Base-by-base conservation (phyloP, 2,797 vertebrate species). In the Ispidina picta region DNA sequence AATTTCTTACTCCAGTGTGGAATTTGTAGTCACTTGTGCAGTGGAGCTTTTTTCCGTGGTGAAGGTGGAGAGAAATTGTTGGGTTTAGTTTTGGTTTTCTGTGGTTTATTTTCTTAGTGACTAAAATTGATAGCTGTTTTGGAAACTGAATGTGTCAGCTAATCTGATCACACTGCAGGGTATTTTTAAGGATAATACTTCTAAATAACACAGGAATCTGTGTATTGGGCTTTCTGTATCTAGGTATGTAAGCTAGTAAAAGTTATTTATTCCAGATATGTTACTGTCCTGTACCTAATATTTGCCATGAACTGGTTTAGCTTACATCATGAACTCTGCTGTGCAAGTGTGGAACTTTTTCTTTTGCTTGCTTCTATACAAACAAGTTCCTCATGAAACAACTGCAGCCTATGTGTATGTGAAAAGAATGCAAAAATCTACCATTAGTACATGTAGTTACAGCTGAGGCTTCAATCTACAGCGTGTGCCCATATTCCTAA, bases 81-180 rank as follows among this genome's bases (percentile, higher is more conserved):
- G 17, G 68, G 75, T 74, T 92, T 92, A 6, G 4, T 62, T 85
- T 68, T 81, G 76, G 8, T 71, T 85, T 82, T 88, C 58, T 82
- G 21, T 73, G 37, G 73, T 71, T 87, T 92, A 48, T 92, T 92
- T 95, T 89, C 73, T 65, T 70, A 78, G 80, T 86, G 83, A 88
- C 88, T 89, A 89, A 94, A 94, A 81, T 60, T 90, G 86, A 91
- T 90, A 80, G 49, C 58, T 92, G 90, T 91, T 92, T 93, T 90
- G 90, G 92, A 93, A 93, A 95, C 63, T 85, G 68, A 31, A 66
- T 33, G 73, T 62, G 63, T 64, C 37, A 88, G 74, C 64, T 92
- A 79, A 88, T 86, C 86, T 91, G 88, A 91, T 82, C 14, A 3
- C 49, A 68, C 20, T 91, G 65, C 65, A 88, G 77, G 29, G 26